Conservation (phyloP, 1,140 invertebrate genomes). For the Drosophila nannoptera region DNA sequence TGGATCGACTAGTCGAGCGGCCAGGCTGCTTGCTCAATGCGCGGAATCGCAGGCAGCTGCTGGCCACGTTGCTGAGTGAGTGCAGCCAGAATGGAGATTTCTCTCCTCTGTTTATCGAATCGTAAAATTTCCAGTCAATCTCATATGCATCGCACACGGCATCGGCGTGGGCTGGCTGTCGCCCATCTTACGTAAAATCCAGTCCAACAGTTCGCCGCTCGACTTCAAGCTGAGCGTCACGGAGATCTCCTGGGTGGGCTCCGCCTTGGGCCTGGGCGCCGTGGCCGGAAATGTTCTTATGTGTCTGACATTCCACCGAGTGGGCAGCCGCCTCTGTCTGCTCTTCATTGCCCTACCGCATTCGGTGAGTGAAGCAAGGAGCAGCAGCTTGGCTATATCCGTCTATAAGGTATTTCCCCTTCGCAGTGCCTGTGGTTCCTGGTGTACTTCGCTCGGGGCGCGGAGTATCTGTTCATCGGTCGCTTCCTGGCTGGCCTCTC, state of each 20-base stretch:
- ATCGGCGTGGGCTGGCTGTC: conserved; percentile 61
- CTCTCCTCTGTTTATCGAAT: neutral
- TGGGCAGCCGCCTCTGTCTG: conserved; percentile 53
- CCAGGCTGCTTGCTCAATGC: conserved; percentile 46
- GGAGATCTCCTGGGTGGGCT: conserved; percentile 67
- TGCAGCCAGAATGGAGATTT: neutral
- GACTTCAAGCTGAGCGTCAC: conserved; percentile 40
- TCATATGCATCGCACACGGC: conserved; percentile 65
- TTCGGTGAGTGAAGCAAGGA: conserved; percentile 25
- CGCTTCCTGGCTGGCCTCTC: conserved; percentile 77
- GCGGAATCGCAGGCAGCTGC: conserved; percentile 52
- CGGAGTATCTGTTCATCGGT: conserved; percentile 68
- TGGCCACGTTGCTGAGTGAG: conserved; percentile 62
- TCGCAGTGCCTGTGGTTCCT: conserved; percentile 59
- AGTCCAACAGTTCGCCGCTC: conserved; percentile 40
- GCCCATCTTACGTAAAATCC: conserved; percentile 52
- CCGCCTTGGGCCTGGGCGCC: conserved; percentile 54
- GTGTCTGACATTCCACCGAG: conserved; percentile 31
- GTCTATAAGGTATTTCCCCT: neutral
- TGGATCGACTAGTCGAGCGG: conserved; percentile 26
- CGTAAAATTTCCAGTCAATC: conserved; percentile 42
- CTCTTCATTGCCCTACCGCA: conserved; percentile 61
- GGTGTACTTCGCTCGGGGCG: conserved; percentile 52
- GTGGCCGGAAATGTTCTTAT: conserved; percentile 58
- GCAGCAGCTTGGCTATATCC: neutral